Evolutionary conservation across 1,140 invertebrate genomes (phyloP), one percentile per base, ranked within the genome.

Genomic region (Manduca sexta): DNA sequence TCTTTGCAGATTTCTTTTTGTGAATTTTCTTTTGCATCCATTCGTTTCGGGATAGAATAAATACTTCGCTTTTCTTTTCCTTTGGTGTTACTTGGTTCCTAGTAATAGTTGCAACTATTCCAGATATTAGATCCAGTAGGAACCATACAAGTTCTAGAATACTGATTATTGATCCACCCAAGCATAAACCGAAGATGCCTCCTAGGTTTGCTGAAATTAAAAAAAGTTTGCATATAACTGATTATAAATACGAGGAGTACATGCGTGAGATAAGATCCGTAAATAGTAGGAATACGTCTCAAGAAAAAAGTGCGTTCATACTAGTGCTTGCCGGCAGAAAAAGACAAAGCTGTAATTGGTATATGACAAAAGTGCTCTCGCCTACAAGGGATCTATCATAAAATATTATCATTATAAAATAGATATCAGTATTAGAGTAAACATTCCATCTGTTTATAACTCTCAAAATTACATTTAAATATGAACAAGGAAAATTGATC

Each of bases 111-210:
- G 3, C 13, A 0, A 50, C 4, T 0, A 47, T 29, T 1, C 38
- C 7, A 11, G 26, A 63, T 0, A 74, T 12, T 6, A 79, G 11
- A 10, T 75, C 74, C 0, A 72, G 14, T 1, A 74, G 1, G 12
- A 74, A 75, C 75, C 78, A 84, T 0, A 79, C 0, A 4, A 82
- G 29, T 60, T 87, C 84, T 13, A 86, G 79, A 3, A 86, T 53
- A 49, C 86, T 87, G 45, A 86, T 72, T 16, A 86, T 74, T 2
- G 84, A 86, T 0, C 84, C 84, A 2, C 84, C 84, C 2, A 86
- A 53, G 44, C 81, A 86, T 14, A 86, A 60, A 0, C 83, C 83
- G 35, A 86, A 85, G 17, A 86, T 77, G 0, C 84, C 83, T 6
- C 84, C 84, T 11, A 86, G 67, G 38, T 84, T 86, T 10, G 84